Percentiles rank a stretch among this genome's conserved stretches.
phyloP scores from a whole-genome alignment of 1,140 invertebrate species.

The Agrypnia vestita region DNA sequence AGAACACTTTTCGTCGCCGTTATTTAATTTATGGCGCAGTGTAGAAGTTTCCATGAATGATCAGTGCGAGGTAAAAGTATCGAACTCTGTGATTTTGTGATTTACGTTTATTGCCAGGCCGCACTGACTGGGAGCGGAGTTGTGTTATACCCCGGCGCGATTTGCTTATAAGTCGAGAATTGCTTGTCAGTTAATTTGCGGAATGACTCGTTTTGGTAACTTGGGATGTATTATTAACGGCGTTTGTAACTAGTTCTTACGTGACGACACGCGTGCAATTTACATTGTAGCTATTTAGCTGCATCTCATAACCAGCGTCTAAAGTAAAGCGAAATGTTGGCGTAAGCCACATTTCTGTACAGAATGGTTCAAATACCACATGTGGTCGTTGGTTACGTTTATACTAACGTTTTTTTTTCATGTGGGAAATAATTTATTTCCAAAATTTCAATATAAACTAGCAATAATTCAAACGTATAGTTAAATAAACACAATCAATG shows the following conservation, averaged over 20 bases:
- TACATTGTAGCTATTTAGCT: no score
- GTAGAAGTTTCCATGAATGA: slow-evolving; percentile 37
- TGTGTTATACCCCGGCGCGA: slow-evolving; percentile 18
- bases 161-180: no score
- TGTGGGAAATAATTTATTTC: no score
- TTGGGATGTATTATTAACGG: slow-evolving; percentile 23
- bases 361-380: no score
- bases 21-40: slow-evolving; percentile 41
- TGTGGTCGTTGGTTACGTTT: no score
- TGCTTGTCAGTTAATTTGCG: slow-evolving; percentile 41
- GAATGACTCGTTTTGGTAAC: slow-evolving; percentile 42
- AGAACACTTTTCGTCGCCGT: not conserved
- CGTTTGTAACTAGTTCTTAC: slow-evolving; percentile 9
- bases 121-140: slow-evolving; percentile 21
- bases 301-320: no score
- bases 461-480: no score
- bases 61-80: slow-evolving; percentile 15
- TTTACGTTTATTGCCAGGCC: slow-evolving; percentile 39
- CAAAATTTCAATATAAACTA: no score
- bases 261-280: not conserved
- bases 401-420: no score
- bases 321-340: no score
- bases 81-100: slow-evolving; percentile 5
- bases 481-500: no score
- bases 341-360: no score